Evolutionary conservation across 2,888 invertebrate genomes (phyloP), one percentile per base, ranked within the genome.

Genomic region (Nowickia ferox): DNA sequence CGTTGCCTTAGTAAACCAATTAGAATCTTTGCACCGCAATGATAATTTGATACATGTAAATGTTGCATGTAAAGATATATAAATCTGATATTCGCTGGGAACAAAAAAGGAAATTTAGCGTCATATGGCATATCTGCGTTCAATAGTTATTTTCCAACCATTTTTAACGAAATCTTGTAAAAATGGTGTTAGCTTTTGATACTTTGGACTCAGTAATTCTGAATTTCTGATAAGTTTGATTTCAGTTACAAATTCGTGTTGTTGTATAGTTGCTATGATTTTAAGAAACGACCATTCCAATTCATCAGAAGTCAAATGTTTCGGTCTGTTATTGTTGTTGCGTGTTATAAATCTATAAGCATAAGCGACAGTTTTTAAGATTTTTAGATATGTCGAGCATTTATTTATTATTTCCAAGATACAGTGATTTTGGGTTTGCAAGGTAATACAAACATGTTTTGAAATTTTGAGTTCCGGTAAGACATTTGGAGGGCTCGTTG

Each of bases 51-150:
- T n/a, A 68, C 10, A 40, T 68, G 17, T 53, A n/a, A n/a, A n/a
- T n/a, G n/a, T n/a, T 68, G 15, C 51, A 68, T 53, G 10, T 57
- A 57, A 8, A 57, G 71, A 6, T 57, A 44, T 6, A 30, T 30
- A 44, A 71, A 57, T 44, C 42, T 71, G 4, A 13, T 57, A n/a
- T 57, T 57, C 3, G 11, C 44, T 22, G 71, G n/a, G 30, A 57
- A 57, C n/a, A 71, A 30, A 5, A 57, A 71, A 8, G 88, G 89
- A 87, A 89, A 88, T 72, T 87, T 89, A 38, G 87, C 81, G 42
- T 88, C 87, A 55, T 83, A 87, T 19, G 82, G 80, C 2, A 89
- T 40, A 9, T 90, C 84, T 30, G 79, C 61, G 6, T 79, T 79
- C 2, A 69, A 9, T 48, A 71, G 59, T 40, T 13, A 72, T 57